These are phyloP conservation scores for Drosophila gunungcola DNA, from an alignment of 1,140 invertebrate species.

Conservation along the genomic window DNA sequence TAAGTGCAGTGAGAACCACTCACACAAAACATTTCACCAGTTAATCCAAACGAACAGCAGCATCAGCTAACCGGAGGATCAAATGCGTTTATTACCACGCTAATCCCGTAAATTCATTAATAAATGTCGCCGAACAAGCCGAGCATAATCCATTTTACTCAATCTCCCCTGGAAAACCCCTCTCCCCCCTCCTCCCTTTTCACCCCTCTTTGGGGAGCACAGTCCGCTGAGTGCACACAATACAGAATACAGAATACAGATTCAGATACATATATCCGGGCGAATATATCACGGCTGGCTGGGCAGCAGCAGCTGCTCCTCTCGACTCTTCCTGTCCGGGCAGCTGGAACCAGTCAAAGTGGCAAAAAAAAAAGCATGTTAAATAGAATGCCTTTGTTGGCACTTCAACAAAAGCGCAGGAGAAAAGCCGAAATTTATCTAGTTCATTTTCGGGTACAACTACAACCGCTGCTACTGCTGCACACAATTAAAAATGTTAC, in stretches of 20 bases:
- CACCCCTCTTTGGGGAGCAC: conserved; percentile 4
- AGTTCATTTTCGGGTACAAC: conserved; percentile 58
- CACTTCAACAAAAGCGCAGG: conserved; percentile 50
- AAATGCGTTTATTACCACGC: conserved; percentile 71
- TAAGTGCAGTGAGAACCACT: conserved; percentile 13
- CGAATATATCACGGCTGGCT: conserved; percentile 72
- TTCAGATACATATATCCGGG: conserved; percentile 28
- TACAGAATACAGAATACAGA: conserved; percentile 72
- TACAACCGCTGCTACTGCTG: conserved; percentile 20
- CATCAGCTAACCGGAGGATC: conserved; percentile 22
- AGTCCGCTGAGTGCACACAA: conserved; percentile 71
- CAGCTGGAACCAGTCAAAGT: conserved; percentile 52
- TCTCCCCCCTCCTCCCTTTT: neutral
- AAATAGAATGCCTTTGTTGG: conserved; percentile 72
- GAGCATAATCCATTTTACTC: conserved; percentile 74
- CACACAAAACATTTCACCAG: conserved; percentile 36
- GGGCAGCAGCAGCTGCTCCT: conserved; percentile 58
- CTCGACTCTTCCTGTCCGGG: conserved; percentile 25
- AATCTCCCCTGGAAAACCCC: conserved; percentile 13
- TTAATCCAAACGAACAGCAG: conserved; percentile 41
- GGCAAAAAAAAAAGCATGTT: conserved; percentile 56
- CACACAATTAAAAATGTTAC: conserved; percentile 47
- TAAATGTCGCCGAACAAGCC: conserved; percentile 68
- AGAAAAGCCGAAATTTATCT: conserved; percentile 66
- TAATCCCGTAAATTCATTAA: conserved; percentile 78